phyloP scores from a whole-genome alignment of 2,797 vertebrate genomes.

The Hippopotamyrus pictus region DNA sequence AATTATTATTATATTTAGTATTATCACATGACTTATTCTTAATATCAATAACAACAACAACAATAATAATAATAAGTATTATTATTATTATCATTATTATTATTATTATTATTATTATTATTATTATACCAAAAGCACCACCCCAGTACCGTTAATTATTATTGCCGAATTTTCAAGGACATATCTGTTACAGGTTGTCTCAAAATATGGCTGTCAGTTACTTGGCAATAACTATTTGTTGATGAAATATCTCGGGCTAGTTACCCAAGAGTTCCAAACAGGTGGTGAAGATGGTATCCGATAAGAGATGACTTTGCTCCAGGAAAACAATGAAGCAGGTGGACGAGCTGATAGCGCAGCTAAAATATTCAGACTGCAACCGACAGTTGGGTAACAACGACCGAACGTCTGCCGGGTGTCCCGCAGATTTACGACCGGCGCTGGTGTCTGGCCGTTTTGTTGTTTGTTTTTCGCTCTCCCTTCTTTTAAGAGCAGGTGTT shows the following conservation, averaged over 20 bases:
- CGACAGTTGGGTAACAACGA: neutral
- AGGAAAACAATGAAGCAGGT: constrained; percentile 33
- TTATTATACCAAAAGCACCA: neutral
- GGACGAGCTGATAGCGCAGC: neutral
- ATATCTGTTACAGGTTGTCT: neutral
- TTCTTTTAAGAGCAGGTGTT: constrained; percentile 6
- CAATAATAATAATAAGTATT: neutral
- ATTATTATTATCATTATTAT: neutral
- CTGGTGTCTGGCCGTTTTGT: neutral
- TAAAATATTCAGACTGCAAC: neutral
- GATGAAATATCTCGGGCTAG: neutral
- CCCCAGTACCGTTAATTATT: neutral
- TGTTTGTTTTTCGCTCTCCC: constrained; percentile 5
- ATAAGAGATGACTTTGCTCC: constrained; percentile 27
- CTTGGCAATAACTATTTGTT: neutral
- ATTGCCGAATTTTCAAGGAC: neutral
- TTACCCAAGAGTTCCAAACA: constrained; percentile 18
- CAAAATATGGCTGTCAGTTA: neutral
- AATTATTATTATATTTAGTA: neutral
- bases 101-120: neutral
- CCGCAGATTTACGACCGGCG: neutral
- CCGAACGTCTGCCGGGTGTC: neutral
- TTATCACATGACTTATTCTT: neutral
- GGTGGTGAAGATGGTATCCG: constrained; percentile 24
- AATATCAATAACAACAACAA: too few species aligned